phyloP scores from a whole-genome alignment of 2,797 vertebrate genomes.

The Darevskia nairensis region DNA sequence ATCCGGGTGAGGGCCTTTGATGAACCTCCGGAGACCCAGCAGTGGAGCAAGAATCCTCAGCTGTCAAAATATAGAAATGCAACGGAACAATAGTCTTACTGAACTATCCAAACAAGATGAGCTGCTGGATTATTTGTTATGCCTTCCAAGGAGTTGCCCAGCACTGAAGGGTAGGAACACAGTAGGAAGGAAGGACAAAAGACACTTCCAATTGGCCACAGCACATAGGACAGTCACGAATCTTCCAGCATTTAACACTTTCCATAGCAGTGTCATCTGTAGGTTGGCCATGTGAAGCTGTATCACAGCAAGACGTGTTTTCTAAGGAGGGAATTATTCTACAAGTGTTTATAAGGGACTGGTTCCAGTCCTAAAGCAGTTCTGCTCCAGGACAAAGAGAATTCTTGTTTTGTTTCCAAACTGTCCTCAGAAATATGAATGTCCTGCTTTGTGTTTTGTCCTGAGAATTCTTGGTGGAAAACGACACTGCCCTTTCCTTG shows the following conservation, averaged over 20 bases:
- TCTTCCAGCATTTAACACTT: neutral
- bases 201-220: neutral
- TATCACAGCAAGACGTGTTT: constrained; percentile 22
- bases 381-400: neutral
- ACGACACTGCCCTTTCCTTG: constrained; percentile 19
- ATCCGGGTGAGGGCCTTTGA: neutral
- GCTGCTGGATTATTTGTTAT: constrained; percentile 27
- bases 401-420: neutral
- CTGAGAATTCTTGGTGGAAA: constrained; percentile 57
- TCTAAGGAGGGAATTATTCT: constrained; percentile 26
- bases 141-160: constrained; percentile 26
- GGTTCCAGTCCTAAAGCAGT: constrained; percentile 9
- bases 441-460: constrained; percentile 32
- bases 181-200: neutral
- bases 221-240: neutral
- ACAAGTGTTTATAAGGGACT: neutral
- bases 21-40: constrained; percentile 14
- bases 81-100: constrained; percentile 34
- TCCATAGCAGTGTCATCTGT: neutral
- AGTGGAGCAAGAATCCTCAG: constrained; percentile 33
- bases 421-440: constrained; percentile 17
- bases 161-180: neutral
- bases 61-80: constrained; percentile 38
- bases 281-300: neutral
- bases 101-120: neutral